Conservation (phyloP, 1,140 invertebrate species). For the Anastrepha obliqua region DNA sequence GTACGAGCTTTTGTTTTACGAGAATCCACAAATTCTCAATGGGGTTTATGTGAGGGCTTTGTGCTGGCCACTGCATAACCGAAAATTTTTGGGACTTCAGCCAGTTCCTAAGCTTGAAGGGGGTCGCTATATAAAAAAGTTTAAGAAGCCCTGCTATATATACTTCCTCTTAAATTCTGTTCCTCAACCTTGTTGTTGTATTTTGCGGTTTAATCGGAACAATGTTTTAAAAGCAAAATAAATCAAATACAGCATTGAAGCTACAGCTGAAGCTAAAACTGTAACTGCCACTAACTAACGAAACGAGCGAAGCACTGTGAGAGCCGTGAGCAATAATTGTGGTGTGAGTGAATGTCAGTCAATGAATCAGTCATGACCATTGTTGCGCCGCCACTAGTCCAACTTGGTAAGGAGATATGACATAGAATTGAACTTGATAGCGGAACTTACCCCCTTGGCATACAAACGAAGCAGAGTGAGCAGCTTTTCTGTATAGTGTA, state of each 20-base stretch:
- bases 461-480: background rate
- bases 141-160: no score
- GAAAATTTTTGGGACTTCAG: no score
- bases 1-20: no score
- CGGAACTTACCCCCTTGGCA: conserved; percentile 37
- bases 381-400: background rate
- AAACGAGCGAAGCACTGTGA: background rate
- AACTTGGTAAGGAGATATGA: background rate
- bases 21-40: no score
- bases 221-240: background rate
- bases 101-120: no score
- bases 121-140: no score
- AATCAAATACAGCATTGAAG: background rate
- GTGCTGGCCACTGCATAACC: no score
- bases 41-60: no score
- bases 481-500: background rate
- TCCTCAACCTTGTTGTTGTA: background rate
- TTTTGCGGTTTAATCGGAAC: background rate
- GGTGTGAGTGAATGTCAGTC: background rate
- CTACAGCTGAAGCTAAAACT: background rate
- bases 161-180: background rate
- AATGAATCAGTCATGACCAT: conserved; percentile 2
- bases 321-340: conserved; percentile 5
- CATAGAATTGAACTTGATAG: background rate
- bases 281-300: background rate